phyloP scores from a whole-genome alignment of 1,140 invertebrate genomes.

The Macrocentrus cingulum region DNA sequence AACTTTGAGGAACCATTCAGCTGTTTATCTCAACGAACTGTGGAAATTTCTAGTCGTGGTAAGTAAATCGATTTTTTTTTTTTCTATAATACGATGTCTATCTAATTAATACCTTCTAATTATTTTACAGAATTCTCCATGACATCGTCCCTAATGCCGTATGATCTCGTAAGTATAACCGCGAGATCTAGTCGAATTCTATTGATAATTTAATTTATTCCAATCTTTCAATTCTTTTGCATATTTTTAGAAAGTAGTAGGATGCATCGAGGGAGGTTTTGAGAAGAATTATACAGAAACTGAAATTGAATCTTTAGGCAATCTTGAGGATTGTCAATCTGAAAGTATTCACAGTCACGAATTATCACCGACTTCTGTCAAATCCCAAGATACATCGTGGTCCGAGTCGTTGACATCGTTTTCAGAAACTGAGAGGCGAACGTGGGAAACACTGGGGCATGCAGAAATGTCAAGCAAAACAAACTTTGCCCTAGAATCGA shows the following conservation, averaged over 20 bases:
- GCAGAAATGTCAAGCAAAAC: slow-evolving; percentile 37
- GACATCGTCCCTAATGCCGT: slow-evolving; percentile 9
- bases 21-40: neutral
- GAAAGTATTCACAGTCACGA: slow-evolving; percentile 13
- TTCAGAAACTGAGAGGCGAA: slow-evolving; percentile 28
- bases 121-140: slow-evolving; percentile 22
- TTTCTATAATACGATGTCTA: too few relatives aligned
- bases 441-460: slow-evolving; percentile 51
- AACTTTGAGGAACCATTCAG: slow-evolving; percentile 5
- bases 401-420: slow-evolving; percentile 14
- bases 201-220: too few relatives aligned
- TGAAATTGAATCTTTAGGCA: too few relatives aligned
- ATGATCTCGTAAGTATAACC: neutral
- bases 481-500: slow-evolving; percentile 32
- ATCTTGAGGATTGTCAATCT: too few relatives aligned
- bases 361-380: slow-evolving; percentile 5
- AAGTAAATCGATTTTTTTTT: neutral
- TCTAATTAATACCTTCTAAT: too few relatives aligned
- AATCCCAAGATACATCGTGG: slow-evolving; percentile 25
- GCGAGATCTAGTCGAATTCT: too few relatives aligned
- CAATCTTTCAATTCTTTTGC: too few relatives aligned
- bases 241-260: too few relatives aligned
- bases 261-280: too few relatives aligned
- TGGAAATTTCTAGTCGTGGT: neutral
- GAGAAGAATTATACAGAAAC: too few relatives aligned